Conservation (phyloP, 2,888 invertebrate genomes). For the Drosophila planitibia region DNA sequence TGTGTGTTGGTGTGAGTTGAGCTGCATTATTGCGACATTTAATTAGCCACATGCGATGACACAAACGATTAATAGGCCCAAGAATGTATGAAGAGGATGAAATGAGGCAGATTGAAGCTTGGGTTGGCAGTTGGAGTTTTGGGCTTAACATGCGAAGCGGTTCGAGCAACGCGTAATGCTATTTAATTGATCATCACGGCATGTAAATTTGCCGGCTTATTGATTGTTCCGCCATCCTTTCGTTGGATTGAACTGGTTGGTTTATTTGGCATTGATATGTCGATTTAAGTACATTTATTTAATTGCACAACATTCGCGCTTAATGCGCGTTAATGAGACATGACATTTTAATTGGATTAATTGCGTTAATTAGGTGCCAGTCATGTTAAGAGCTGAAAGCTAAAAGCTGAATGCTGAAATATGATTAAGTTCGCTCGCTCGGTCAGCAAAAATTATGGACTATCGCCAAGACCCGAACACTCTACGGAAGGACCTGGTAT, state of each 20-base stretch:
- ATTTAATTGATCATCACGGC: slow-evolving; percentile 69
- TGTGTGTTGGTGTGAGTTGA: slow-evolving; percentile 14
- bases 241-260: slow-evolving; percentile 5
- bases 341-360: slow-evolving; percentile 81
- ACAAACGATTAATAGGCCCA: slow-evolving; percentile 69
- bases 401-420: slow-evolving; percentile 23
- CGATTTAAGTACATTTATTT: slow-evolving; percentile 75
- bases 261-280: slow-evolving; percentile 59
- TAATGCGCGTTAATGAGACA: slow-evolving; percentile 77
- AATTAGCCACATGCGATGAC: slow-evolving; percentile 71
- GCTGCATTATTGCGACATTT: slow-evolving; percentile 65
- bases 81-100: slow-evolving; percentile 16
- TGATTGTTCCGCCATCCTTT: slow-evolving; percentile 25
- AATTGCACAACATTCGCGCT: slow-evolving; percentile 73
- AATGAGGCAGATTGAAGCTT: neutral
- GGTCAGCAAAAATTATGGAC: slow-evolving; percentile 44
- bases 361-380: slow-evolving; percentile 73
- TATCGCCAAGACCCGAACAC: slow-evolving; percentile 17
- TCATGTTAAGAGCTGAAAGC: slow-evolving; percentile 28
- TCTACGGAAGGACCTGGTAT: neutral
- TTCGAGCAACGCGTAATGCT: slow-evolving; percentile 41
- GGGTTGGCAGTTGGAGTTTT: neutral
- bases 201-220: slow-evolving; percentile 53
- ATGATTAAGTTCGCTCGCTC: slow-evolving; percentile 51
- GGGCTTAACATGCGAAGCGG: slow-evolving; percentile 14